Conservation (phyloP, 1,140 invertebrate genomes). For the Heliconius melpomene region DNA sequence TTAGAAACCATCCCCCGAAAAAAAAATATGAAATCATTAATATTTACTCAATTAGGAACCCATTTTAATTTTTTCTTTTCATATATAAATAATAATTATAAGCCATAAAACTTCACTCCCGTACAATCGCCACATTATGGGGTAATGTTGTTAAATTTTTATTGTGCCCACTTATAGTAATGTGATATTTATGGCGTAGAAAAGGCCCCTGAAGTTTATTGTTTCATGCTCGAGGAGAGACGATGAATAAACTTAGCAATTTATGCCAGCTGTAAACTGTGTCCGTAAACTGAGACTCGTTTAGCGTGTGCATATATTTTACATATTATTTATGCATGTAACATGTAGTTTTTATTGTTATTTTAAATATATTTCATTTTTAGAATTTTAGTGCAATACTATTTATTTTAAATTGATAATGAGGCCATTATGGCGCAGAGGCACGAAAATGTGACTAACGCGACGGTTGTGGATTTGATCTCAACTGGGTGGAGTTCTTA, state of each 20-base stretch:
- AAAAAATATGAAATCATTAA: background rate
- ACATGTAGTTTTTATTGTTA: background rate
- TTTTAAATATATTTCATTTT: background rate
- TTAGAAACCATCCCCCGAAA: background rate
- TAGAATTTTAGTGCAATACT: too few species aligned
- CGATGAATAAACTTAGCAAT: conserved; percentile 67
- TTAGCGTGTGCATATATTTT: conserved; percentile 42
- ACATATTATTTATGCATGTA: conserved; percentile 12
- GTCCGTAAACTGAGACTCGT: conserved; percentile 47
- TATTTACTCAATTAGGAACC: background rate
- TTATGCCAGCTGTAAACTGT: conserved; percentile 61
- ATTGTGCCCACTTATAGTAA: conserved; percentile 67
- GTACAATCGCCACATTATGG: conserved; percentile 31
- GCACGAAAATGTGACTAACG: too few species aligned
- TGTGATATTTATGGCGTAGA: conserved; percentile 69
- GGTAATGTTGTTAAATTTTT: conserved; percentile 60
- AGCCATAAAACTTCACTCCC: conserved; percentile 18
- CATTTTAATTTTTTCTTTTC: background rate
- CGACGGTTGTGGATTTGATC: too few species aligned
- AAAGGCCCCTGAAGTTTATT: conserved; percentile 58
- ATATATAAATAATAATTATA: conserved; percentile 29
- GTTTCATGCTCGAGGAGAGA: conserved; percentile 62
- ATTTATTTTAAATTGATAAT: too few species aligned
- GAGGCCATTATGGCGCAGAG: too few species aligned
- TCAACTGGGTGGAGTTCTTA: too few species aligned